Conservation (phyloP, 2,113 vertebrate genomes). For the Reinhardtius hippoglossoides region DNA sequence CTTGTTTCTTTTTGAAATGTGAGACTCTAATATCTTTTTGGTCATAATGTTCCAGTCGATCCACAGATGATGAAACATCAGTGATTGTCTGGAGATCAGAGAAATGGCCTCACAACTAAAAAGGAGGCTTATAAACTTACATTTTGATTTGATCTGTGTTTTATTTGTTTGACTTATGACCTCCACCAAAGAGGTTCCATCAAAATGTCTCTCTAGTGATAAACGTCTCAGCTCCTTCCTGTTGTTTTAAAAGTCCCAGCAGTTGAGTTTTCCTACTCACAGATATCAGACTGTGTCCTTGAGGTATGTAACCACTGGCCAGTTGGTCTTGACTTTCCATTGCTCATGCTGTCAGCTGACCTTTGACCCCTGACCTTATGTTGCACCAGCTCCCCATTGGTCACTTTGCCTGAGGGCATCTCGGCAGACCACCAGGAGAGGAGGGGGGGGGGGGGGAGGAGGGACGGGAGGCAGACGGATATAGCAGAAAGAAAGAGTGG, state of each 20-base stretch:
- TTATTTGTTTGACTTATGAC: too few relatives aligned
- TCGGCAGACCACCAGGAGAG: slow-evolving; percentile 65
- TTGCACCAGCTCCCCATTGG: slow-evolving; percentile 65
- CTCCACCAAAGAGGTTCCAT: too few relatives aligned
- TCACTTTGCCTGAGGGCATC: slow-evolving; percentile 38
- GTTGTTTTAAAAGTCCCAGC: too few relatives aligned
- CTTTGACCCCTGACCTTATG: slow-evolving; percentile 71
- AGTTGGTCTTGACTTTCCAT: slow-evolving; percentile 60
- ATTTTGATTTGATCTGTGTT: too few relatives aligned
- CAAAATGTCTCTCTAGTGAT: too few relatives aligned
- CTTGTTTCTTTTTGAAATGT: background rate
- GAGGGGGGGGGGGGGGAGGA: background rate
- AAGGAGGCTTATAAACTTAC: background rate
- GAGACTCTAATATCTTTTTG: too few relatives aligned
- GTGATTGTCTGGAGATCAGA: slow-evolving; percentile 10
- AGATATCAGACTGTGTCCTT: slow-evolving; percentile 37
- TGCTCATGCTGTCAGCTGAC: slow-evolving; percentile 57
- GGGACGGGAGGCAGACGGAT: background rate
- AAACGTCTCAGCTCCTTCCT: too few relatives aligned
- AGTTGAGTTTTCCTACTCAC: too few relatives aligned
- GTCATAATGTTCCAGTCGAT: too few relatives aligned
- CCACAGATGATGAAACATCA: background rate
- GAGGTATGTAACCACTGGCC: slow-evolving; percentile 31
- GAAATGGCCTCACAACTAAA: background rate
- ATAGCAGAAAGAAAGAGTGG: background rate